Conservation (phyloP, 2,797 vertebrate genomes). For the Mormyrops boulengeri region DNA sequence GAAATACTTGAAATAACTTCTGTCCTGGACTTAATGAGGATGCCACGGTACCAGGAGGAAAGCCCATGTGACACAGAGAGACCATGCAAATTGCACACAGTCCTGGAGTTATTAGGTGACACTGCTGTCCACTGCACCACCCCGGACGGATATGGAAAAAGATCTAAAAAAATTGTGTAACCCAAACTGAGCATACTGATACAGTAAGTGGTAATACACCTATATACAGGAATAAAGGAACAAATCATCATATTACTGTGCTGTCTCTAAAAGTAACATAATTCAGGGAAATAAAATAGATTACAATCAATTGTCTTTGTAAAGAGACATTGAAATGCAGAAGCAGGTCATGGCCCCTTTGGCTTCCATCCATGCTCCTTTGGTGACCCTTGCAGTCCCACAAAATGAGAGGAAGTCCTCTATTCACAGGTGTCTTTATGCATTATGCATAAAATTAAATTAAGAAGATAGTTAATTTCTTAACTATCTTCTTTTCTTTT, state of each 20-base stretch:
- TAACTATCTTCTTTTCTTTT: slow-evolving; percentile 31
- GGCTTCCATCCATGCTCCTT: slow-evolving; percentile 46
- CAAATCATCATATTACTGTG: neutral
- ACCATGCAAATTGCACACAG: neutral
- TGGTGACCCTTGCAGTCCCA: slow-evolving; percentile 47
- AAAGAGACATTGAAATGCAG: slow-evolving; percentile 42
- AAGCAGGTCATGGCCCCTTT: slow-evolving; percentile 38
- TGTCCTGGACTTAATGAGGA: neutral
- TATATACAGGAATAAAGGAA: neutral
- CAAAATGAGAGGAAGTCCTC: slow-evolving; percentile 22
- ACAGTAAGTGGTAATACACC: neutral
- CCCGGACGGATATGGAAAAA: neutral
- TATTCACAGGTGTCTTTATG: slow-evolving; percentile 39
- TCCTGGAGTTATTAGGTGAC: neutral
- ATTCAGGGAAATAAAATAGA: neutral
- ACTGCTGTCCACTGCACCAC: neutral
- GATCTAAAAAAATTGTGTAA: neutral
- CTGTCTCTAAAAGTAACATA: neutral
- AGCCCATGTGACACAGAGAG: neutral
- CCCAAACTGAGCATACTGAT: neutral
- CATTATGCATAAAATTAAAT: slow-evolving; percentile 54
- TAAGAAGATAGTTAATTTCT: slow-evolving; percentile 32
- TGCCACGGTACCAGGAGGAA: neutral
- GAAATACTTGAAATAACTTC: neutral
- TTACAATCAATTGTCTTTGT: slow-evolving; percentile 15